A percentile compares a stretch with the other conserved stretches of the same genome.
Conservation (phyloP, 2,888 invertebrate genomes). For the Hypomecis punctinalis region DNA sequence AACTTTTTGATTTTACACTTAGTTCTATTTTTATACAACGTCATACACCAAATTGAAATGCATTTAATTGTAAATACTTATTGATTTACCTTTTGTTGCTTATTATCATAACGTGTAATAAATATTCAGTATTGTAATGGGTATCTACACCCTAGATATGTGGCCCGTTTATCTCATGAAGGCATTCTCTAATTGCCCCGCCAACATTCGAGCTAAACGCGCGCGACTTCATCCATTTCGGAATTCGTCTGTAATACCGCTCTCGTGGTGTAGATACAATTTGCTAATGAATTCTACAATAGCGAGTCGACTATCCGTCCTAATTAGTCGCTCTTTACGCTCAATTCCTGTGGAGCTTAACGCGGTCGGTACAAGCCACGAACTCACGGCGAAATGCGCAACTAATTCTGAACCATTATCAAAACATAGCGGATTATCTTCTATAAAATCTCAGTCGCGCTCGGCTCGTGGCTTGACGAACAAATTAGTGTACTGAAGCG, state of each 20-base stretch:
- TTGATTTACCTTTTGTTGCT: no score
- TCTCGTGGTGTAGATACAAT: slow-evolving; percentile 56
- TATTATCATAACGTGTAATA: slow-evolving; percentile 1
- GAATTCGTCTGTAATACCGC: slow-evolving; percentile 58
- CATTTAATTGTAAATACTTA: no score
- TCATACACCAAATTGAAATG: no score
- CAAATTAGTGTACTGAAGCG: slow-evolving; percentile 71
- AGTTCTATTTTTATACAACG: neutral
- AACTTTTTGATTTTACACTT: neutral
- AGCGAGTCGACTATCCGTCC: slow-evolving; percentile 67
- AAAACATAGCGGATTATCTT: slow-evolving; percentile 42
- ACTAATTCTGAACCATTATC: slow-evolving; percentile 29
- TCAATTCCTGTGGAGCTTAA: slow-evolving; percentile 64
- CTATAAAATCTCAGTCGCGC: slow-evolving; percentile 43
- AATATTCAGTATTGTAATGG: neutral
- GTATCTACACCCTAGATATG: no score
- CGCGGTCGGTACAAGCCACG: slow-evolving; percentile 55
- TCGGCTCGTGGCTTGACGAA: slow-evolving; percentile 58
- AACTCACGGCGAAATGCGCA: slow-evolving; percentile 45
- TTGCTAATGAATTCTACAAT: slow-evolving; percentile 73
- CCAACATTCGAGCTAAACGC: slow-evolving; percentile 20
- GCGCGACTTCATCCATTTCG: slow-evolving; percentile 48
- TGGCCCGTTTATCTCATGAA: slow-evolving; percentile 31
- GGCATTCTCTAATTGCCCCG: slow-evolving; percentile 20
- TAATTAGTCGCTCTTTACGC: slow-evolving; percentile 73